These are phyloP conservation scores for Amphilophus citrinellus DNA, from an alignment of 2,113 vertebrate genomes.

Conservation along the genomic window DNA sequence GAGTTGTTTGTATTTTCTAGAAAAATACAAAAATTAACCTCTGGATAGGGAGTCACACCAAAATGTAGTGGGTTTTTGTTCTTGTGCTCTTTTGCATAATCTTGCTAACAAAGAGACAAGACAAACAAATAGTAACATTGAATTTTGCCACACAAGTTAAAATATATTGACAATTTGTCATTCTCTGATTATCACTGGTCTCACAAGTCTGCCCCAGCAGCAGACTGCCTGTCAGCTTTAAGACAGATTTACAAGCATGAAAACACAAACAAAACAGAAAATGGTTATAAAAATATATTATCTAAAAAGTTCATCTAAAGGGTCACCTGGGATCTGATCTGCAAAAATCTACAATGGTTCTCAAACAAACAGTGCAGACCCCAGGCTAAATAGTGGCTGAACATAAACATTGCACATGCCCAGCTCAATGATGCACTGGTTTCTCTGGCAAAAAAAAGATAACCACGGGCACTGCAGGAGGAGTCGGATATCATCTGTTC, in stretches of 20 bases:
- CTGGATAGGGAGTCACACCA: background rate
- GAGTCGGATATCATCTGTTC: constrained; percentile 31
- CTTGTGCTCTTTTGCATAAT: background rate
- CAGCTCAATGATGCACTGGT: constrained; percentile 25
- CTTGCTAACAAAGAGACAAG: background rate
- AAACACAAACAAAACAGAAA: background rate
- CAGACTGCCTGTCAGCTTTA: background rate
- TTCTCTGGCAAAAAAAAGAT: constrained; percentile 30
- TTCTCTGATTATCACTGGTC: background rate
- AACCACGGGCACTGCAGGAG: constrained; percentile 18
- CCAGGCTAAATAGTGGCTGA: constrained; percentile 25
- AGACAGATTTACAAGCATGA: background rate
- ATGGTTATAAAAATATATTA: background rate
- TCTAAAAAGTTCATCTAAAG: background rate
- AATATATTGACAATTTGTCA: background rate
- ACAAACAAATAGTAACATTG: background rate
- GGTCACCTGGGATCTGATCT: background rate
- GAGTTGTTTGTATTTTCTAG: background rate
- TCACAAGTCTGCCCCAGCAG: background rate
- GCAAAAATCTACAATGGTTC: background rate
- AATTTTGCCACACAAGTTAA: background rate
- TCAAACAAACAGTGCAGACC: constrained; percentile 13
- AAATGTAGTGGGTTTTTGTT: background rate
- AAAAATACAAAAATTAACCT: background rate
- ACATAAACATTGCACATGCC: constrained; percentile 15